These are phyloP conservation scores for Leguminivora glycinivorella DNA, from an alignment of 1,140 invertebrate species.

Conservation along the genomic window DNA sequence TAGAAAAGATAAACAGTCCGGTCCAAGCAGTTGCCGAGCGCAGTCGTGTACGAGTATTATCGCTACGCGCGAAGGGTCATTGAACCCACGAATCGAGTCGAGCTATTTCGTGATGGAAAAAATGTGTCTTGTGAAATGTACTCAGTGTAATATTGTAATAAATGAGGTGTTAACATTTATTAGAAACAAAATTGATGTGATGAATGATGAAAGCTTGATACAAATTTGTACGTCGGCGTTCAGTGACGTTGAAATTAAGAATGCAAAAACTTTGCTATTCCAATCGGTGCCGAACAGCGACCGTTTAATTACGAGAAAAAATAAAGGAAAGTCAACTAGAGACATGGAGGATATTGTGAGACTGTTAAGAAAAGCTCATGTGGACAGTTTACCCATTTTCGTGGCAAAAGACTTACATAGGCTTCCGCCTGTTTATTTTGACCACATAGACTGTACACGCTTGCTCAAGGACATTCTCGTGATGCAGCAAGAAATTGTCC, in stretches of 20 bases:
- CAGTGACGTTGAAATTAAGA: not conserved
- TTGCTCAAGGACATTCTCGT: not conserved
- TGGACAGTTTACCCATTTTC: not conserved
- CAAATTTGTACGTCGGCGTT: not conserved
- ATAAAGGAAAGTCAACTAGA: not conserved
- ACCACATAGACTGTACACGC: not conserved
- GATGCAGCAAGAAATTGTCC: not conserved
- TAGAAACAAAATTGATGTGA: too few species aligned
- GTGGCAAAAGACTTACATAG: not conserved
- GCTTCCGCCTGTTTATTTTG: not conserved
- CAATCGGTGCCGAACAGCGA: not conserved
- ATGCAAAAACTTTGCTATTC: not conserved
- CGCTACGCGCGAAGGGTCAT: too few species aligned
- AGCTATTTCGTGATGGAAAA: too few species aligned
- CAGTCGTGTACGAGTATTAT: too few species aligned
- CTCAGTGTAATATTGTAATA: too few species aligned
- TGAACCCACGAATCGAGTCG: too few species aligned
- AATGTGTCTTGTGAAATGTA: too few species aligned
- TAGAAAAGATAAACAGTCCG: too few species aligned
- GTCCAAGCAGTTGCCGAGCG: too few species aligned
- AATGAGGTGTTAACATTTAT: too few species aligned
- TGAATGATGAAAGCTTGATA: too few species aligned
- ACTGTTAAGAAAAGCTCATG: not conserved
- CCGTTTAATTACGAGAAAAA: not conserved
- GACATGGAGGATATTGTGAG: not conserved